Base-by-base conservation (phyloP, 2,888 invertebrate genomes). In the Acholoe squamosa region DNA sequence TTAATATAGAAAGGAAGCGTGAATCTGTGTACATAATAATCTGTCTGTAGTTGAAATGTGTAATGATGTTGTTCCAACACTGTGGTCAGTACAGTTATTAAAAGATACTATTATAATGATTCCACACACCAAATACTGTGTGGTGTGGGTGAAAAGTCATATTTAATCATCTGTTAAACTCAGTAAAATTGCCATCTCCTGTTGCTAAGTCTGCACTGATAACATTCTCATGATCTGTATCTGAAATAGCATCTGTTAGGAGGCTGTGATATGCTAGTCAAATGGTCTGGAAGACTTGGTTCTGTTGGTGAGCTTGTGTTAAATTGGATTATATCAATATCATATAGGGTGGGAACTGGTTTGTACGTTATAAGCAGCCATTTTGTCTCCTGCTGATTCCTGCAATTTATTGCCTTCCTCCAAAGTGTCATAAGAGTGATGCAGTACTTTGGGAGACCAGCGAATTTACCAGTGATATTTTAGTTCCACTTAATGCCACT, bases 241-340 rank as follows among this genome's bases (percentile, higher is more conserved):
- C 22, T 86, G 28, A 54, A 14, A 54, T 86, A 54, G 86, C 52
- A 31, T 86, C 52, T 54, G 52, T 25, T 54, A 25, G 86, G 52
- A 56, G 52, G 33, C 86, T 86, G 86, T 86, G 86, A 86, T 86
- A 86, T 86, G 86, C 86, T 86, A 86, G 86, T 86, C 86, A 86
- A 28, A 19, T 56, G 31, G 54, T 31, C 12, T 52, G 56, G 10
- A 19, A 25, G 52, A 51, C 19, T 14, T 43, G 80, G 7, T 22
- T 0, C 34, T 33, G 80, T 80, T 33, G 25, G 61, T 7, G 61
- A n/a, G 80, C 22, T 43, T 34, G 22, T 7, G 12, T n/a, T 34
- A 33, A 80, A 80, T 19, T 80, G 33, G 80, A 43, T 80, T 43
- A 19, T 80, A 80, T 34, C 80, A 43, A 22, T 86, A 52, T 25